A percentile compares a stretch with the other conserved stretches of the same genome.
Conservation (phyloP, 2,888 invertebrate genomes). For the Scelioninae gen. 1 region DNA sequence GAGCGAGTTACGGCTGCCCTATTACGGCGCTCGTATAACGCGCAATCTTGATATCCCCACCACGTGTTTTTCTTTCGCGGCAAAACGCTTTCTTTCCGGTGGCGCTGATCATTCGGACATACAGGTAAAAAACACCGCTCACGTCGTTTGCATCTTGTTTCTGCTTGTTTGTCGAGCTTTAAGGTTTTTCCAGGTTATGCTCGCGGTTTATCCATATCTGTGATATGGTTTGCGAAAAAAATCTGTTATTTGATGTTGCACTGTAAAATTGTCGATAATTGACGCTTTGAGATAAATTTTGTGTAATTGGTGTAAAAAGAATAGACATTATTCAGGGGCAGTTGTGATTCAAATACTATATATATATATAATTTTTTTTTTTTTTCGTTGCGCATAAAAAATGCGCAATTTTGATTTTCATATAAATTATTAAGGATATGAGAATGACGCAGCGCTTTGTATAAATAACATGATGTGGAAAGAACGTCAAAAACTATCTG, state of each 20-base stretch:
- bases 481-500: slow-evolving; percentile 32
- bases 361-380: no score
- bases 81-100: slow-evolving; percentile 52
- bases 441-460: no score
- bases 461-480: slow-evolving; percentile 15
- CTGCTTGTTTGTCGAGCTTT: not conserved
- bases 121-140: slow-evolving; percentile 21
- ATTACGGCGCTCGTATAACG: slow-evolving; percentile 82
- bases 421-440: not conserved
- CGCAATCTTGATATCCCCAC: slow-evolving; percentile 82
- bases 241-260: not conserved
- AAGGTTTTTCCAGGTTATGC: not conserved
- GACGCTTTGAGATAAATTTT: not conserved
- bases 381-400: no score
- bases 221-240: not conserved
- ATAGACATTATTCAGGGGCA: no score
- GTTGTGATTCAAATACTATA: no score
- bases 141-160: slow-evolving; percentile 39
- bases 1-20: slow-evolving; percentile 79
- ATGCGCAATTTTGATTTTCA: slow-evolving; percentile 9
- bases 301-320: not conserved
- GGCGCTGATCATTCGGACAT: slow-evolving; percentile 20
- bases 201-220: not conserved
- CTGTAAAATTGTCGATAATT: not conserved
- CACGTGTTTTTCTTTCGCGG: slow-evolving; percentile 48